A percentile compares a stretch with the other conserved stretches of the same genome.
These are phyloP conservation scores for Pachypeltis micranthus DNA, from an alignment of 1,140 invertebrate genomes.

Conservation along the genomic window DNA sequence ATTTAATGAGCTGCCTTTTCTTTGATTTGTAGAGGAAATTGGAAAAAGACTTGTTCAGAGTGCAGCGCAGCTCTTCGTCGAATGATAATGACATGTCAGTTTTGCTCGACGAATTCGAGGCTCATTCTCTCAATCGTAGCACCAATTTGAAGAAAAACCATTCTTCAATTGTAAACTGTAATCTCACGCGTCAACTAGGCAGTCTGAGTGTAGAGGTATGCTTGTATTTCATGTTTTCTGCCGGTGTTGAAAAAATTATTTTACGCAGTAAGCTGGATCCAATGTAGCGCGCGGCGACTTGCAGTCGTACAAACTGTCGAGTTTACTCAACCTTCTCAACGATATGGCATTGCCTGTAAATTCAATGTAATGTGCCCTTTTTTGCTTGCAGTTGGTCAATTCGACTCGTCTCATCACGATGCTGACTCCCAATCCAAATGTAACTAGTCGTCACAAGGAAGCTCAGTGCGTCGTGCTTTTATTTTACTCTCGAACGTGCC, in stretches of 20 bases:
- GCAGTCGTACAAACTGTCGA: no score
- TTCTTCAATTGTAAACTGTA: constrained; percentile 21
- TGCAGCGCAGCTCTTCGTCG: neutral
- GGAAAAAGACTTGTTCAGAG: constrained; percentile 16
- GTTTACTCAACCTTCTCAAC: neutral
- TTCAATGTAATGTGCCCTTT: neutral
- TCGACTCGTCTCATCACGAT: constrained; percentile 41
- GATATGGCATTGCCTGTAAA: neutral
- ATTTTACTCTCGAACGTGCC: constrained; percentile 81
- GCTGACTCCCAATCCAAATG: constrained; percentile 40
- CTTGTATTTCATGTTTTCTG: neutral
- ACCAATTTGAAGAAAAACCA: constrained; percentile 7
- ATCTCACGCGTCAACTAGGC: constrained; percentile 4
- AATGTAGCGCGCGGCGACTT: no score
- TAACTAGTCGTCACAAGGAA: constrained; percentile 38
- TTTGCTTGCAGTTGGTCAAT: constrained; percentile 39
- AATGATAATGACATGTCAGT: neutral
- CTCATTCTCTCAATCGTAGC: constrained; percentile 4
- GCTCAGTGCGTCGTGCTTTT: constrained; percentile 69
- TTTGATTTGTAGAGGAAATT: constrained; percentile 15
- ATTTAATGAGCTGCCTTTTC: neutral
- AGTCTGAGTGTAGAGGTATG: constrained; percentile 21
- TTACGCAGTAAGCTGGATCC: neutral
- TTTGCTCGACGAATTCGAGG: neutral
- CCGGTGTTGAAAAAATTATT: neutral